A percentile compares a stretch with the other conserved stretches of the same genome.
phyloP scores from a whole-genome alignment of 2,888 invertebrate species.

The Azorinus chamasolen region DNA sequence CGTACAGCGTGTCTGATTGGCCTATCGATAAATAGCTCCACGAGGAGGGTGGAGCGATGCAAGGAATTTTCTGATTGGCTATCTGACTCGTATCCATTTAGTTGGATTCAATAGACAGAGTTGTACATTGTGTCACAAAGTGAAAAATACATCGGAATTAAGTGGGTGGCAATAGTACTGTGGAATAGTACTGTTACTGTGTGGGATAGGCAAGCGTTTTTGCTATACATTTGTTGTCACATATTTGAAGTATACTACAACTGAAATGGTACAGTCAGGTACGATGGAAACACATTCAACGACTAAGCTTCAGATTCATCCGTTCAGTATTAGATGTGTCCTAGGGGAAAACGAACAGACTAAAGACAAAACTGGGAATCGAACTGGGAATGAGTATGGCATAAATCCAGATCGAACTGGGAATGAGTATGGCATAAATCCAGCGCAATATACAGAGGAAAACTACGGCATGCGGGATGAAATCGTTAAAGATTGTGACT shows the following conservation, averaged over 20 bases:
- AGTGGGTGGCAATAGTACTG: conserved; percentile 16
- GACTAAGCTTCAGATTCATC: conserved; percentile 48
- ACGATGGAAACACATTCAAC: conserved; percentile 40
- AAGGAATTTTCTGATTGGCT: conserved; percentile 26
- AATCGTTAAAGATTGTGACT: conserved; percentile 42
- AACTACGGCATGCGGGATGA: conserved; percentile 9
- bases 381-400: not conserved
- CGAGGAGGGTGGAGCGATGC: not conserved
- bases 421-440: conserved; percentile 10
- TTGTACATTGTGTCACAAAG: too few species aligned
- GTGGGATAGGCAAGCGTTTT: too few species aligned
- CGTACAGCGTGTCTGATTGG: conserved; percentile 12
- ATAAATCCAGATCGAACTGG: not conserved
- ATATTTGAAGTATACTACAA: not conserved
- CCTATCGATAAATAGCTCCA: not conserved
- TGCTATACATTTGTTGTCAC: too few species aligned
- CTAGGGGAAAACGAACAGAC: conserved; percentile 69
- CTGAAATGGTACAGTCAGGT: conserved; percentile 50
- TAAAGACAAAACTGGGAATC: conserved; percentile 28
- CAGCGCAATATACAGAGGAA: conserved; percentile 12
- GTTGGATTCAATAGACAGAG: conserved; percentile 1
- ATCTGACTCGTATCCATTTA: not conserved
- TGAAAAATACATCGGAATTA: too few species aligned
- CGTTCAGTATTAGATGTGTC: conserved; percentile 80
- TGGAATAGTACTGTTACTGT: not conserved